Conservation (phyloP, 53 echinoderm and acorn worm species). For the Paelopatides confundens region DNA sequence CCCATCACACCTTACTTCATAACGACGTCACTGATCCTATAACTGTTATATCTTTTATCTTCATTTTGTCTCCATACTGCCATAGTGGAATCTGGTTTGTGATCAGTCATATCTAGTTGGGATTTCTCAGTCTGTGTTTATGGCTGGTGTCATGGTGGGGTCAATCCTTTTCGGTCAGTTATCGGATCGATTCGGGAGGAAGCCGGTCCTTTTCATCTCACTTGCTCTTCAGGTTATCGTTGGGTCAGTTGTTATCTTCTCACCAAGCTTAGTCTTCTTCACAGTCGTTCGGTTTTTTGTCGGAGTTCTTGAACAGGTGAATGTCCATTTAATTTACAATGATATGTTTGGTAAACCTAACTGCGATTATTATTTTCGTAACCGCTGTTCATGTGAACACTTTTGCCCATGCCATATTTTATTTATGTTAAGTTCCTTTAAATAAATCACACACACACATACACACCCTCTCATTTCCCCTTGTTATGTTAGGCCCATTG, state of each 20-base stretch:
- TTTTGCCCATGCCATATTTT: too few species aligned
- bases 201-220: slow-evolving; percentile 81
- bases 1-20: too few species aligned
- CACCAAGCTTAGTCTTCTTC: slow-evolving; percentile 76
- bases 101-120: slow-evolving; percentile 67
- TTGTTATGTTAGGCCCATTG: too few species aligned
- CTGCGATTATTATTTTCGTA: too few species aligned
- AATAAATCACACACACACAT: too few species aligned
- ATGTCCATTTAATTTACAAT: not conserved
- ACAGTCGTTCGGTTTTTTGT: slow-evolving; percentile 78
- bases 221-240: slow-evolving; percentile 77
- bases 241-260: slow-evolving; percentile 76
- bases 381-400: too few species aligned
- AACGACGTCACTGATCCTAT: too few species aligned
- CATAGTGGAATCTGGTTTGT: slow-evolving; percentile 94
- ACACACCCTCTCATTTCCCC: too few species aligned
- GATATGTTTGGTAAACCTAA: too few species aligned
- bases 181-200: slow-evolving; percentile 88
- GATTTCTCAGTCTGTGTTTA: slow-evolving; percentile 83
- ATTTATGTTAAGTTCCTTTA: too few species aligned
- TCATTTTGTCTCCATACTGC: too few species aligned
- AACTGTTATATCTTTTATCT: too few species aligned
- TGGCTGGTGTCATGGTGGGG: slow-evolving; percentile 95
- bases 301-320: slow-evolving; percentile 79
- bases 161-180: slow-evolving; percentile 89